Conservation (phyloP, 2,888 invertebrate species). For the Spodoptera littoralis region DNA sequence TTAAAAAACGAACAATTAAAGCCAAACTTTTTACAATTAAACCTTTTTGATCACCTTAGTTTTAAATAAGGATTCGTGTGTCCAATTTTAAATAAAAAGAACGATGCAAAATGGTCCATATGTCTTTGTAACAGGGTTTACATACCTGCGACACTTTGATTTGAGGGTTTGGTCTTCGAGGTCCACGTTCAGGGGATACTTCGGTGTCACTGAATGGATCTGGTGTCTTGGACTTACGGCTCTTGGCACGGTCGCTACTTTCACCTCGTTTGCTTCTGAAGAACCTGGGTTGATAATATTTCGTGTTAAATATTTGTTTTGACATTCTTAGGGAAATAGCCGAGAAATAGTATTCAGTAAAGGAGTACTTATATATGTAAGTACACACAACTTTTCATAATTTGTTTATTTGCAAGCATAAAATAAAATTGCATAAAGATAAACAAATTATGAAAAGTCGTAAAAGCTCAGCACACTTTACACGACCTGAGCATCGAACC, state of each 20-base stretch:
- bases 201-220: slow-evolving; percentile 89
- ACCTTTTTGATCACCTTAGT: background rate
- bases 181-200: slow-evolving; percentile 79
- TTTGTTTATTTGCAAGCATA: too few relatives aligned
- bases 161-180: slow-evolving; percentile 81
- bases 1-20: background rate
- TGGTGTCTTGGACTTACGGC: slow-evolving; percentile 91
- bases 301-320: background rate
- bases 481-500: too few relatives aligned
- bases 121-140: slow-evolving; percentile 5
- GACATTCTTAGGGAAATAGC: too few relatives aligned
- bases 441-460: too few relatives aligned
- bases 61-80: slow-evolving; percentile 1
- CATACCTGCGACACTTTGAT: slow-evolving; percentile 87
- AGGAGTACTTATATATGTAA: too few relatives aligned
- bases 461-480: too few relatives aligned
- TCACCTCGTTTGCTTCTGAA: slow-evolving; percentile 94
- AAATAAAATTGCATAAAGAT: too few relatives aligned
- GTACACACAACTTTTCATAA: too few relatives aligned
- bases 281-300: slow-evolving; percentile 87
- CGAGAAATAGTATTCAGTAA: too few relatives aligned
- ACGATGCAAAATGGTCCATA: slow-evolving; percentile 31
- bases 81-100: slow-evolving; percentile 1
- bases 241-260: slow-evolving; percentile 91
- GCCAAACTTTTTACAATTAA: background rate